Conservation (phyloP, 2,113 vertebrate genomes). For the Phalacrocorax pelagicus region DNA sequence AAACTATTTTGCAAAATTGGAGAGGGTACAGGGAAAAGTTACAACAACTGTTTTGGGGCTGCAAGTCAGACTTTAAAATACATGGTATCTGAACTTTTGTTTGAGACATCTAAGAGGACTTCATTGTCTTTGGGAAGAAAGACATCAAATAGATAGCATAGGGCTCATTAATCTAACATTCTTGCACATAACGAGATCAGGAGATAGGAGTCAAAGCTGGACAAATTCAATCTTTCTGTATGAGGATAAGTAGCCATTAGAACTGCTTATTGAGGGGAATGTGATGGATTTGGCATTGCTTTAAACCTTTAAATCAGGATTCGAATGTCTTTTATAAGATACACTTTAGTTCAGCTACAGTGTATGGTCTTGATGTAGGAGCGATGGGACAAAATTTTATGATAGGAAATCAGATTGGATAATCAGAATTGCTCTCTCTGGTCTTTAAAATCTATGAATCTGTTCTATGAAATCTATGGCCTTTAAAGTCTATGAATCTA, state of each 20-base stretch:
- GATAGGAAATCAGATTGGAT: slow-evolving; percentile 2
- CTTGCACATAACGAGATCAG: neutral
- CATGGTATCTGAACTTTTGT: neutral
- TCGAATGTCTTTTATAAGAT: neutral
- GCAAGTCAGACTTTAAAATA: slow-evolving; percentile 5
- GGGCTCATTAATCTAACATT: neutral
- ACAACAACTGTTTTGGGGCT: neutral
- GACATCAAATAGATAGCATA: neutral
- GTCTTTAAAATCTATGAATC: slow-evolving; percentile 35
- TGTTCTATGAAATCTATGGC: neutral
- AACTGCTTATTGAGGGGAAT: neutral
- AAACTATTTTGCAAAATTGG: neutral
- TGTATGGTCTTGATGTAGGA: neutral
- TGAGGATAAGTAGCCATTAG: neutral
- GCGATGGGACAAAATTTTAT: slow-evolving; percentile 3
- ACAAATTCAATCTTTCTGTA: neutral
- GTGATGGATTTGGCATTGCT: neutral
- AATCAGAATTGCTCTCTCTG: slow-evolving; percentile 42
- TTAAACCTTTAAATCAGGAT: neutral
- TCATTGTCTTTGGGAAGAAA: neutral
- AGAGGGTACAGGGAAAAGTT: neutral
- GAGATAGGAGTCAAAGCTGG: neutral
- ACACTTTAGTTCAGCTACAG: neutral
- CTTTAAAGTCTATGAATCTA: slow-evolving; percentile 11
- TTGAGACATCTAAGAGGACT: neutral